A percentile compares a stretch with the other conserved stretches of the same genome.
Evolutionary conservation across 37 sponge, comb jelly and placozoan species (phyloP).

Genomic region (Eunapius fragilis): DNA sequence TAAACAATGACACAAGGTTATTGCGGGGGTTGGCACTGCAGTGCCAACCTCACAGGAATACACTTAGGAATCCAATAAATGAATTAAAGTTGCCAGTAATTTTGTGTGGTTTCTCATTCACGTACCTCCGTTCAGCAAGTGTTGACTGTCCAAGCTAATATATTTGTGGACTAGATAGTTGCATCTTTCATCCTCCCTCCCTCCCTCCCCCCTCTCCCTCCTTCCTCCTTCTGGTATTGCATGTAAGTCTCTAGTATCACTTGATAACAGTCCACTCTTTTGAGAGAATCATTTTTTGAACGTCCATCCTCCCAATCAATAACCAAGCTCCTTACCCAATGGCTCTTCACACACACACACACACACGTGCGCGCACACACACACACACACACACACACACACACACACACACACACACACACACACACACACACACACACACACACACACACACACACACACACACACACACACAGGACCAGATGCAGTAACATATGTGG

Average conservation of each 20-base stretch:
- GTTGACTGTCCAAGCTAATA: too few species aligned
- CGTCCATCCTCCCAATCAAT: too few species aligned
- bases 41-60: neutral
- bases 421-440: conserved; percentile 7
- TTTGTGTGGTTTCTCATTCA: too few species aligned
- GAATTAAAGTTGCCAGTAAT: neutral
- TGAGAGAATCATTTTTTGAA: too few species aligned
- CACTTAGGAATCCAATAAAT: neutral
- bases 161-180: too few species aligned
- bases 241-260: too few species aligned
- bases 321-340: too few species aligned
- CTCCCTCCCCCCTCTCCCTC: too few species aligned
- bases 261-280: too few species aligned
- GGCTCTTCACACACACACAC: neutral
- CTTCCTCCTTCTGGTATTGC: too few species aligned
- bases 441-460: neutral
- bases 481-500: conserved; percentile 47
- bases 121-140: too few species aligned
- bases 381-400: conserved; percentile 17
- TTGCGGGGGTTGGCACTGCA: neutral
- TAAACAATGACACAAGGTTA: neutral
- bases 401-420: neutral
- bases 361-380: conserved; percentile 3
- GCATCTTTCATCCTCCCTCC: too few species aligned
- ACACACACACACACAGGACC: conserved; percentile 37